Conservation (phyloP, 2,113 vertebrate genomes). For the Lagopus muta region DNA sequence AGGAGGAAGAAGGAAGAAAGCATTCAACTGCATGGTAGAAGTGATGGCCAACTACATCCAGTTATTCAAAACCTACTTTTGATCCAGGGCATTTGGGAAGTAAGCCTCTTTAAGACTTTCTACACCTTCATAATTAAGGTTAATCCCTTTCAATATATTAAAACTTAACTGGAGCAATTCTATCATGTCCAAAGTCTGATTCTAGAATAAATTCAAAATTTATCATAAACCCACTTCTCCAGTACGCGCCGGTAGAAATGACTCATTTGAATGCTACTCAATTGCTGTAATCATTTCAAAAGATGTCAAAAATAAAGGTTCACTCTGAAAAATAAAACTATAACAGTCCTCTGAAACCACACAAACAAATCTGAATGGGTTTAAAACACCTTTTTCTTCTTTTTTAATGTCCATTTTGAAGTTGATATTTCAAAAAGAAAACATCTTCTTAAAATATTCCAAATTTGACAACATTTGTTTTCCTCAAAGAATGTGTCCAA, state of each 20-base stretch:
- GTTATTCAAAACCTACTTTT: not conserved
- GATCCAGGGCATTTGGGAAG: not conserved
- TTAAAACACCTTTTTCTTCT: too few species aligned
- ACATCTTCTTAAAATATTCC: not conserved
- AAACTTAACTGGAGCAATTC: not conserved
- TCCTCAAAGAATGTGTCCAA: not conserved
- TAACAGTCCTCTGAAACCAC: not conserved
- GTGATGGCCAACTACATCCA: not conserved
- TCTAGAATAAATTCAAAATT: not conserved
- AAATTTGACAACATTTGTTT: not conserved
- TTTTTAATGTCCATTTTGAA: not conserved
- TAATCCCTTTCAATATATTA: not conserved
- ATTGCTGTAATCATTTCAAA: not conserved
- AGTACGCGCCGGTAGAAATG: not conserved
- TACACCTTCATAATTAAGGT: not conserved
- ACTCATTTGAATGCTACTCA: not conserved
- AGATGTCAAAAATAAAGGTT: not conserved
- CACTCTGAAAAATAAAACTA: not conserved
- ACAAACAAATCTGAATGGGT: not conserved
- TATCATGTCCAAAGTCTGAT: not conserved
- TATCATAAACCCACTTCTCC: not conserved
- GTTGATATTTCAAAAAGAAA: not conserved
- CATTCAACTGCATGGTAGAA: not conserved
- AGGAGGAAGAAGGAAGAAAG: fast-evolving
- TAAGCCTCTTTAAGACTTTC: not conserved